Conservation (phyloP, 1,140 invertebrate species). For the Hyles euphorbiae region DNA sequence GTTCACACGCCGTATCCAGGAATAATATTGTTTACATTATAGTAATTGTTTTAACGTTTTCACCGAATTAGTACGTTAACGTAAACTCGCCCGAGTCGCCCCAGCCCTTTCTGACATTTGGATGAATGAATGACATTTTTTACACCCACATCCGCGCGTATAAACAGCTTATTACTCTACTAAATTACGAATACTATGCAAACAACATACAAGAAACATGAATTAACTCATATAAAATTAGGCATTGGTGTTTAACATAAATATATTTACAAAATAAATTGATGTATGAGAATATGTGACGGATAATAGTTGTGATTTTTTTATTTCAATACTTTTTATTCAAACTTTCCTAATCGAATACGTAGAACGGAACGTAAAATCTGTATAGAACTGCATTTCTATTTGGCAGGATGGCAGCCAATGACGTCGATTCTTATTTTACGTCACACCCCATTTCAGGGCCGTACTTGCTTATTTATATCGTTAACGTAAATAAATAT, state of each 20-base stretch:
- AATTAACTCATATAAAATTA: background rate
- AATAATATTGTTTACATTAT: conserved; percentile 54
- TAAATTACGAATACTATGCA: conserved; percentile 14
- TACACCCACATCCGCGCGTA: conserved; percentile 31
- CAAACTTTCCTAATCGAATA: background rate
- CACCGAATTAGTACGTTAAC: conserved; percentile 31
- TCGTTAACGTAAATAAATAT: conserved; percentile 46
- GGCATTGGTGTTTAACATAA: no score
- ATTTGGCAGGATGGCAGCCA: conserved; percentile 38
- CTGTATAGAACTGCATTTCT: conserved; percentile 32
- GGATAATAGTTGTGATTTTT: background rate
- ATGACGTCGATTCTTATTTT: conserved; percentile 56
- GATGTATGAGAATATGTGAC: no score
- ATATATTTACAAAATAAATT: no score
- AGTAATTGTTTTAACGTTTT: conserved; percentile 40
- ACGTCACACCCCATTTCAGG: conserved; percentile 70
- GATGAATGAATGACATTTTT: conserved; percentile 55
- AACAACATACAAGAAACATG: no score
- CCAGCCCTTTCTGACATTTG: conserved; percentile 61
- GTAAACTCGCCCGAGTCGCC: conserved; percentile 37
- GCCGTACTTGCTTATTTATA: conserved; percentile 63
- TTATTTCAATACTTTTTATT: background rate
- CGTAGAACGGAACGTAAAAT: conserved; percentile 46
- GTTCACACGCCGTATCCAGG: conserved; percentile 35
- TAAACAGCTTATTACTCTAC: conserved; percentile 28